These are phyloP conservation scores for Idaea aversata DNA, from an alignment of 2,888 invertebrate genomes.

Conservation along the genomic window DNA sequence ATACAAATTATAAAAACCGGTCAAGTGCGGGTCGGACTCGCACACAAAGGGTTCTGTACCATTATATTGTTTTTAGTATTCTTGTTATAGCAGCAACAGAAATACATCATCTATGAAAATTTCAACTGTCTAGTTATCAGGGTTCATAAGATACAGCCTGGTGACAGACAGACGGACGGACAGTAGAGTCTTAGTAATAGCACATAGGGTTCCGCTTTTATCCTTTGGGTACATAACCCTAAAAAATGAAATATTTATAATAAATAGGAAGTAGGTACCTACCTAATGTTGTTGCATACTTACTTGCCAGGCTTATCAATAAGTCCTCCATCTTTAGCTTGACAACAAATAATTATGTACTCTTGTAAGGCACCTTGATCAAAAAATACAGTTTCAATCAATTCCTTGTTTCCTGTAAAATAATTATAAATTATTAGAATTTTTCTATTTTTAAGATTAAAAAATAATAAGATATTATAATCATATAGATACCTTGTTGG, in stretches of 20 bases:
- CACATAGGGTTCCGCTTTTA: too few relatives aligned
- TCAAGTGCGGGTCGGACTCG: too few relatives aligned
- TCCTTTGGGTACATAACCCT: neutral
- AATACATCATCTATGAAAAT: too few relatives aligned
- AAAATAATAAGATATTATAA: neutral
- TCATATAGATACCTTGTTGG: slow-evolving; percentile 60
- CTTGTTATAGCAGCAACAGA: too few relatives aligned
- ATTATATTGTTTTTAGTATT: too few relatives aligned
- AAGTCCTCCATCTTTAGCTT: slow-evolving; percentile 92
- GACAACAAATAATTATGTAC: slow-evolving; percentile 96
- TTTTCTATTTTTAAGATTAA: neutral
- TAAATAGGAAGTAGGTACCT: neutral
- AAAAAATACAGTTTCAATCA: slow-evolving; percentile 84
- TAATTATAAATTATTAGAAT: neutral
- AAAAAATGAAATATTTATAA: neutral
- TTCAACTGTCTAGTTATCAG: too few relatives aligned
- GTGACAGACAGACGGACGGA: too few relatives aligned
- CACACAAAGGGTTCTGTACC: too few relatives aligned
- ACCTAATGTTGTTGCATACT: slow-evolving; percentile 45
- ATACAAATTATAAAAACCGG: too few relatives aligned
- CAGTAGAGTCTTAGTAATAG: too few relatives aligned
- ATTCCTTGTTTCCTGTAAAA: slow-evolving; percentile 65
- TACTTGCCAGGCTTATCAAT: slow-evolving; percentile 98
- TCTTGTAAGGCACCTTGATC: slow-evolving; percentile 95
- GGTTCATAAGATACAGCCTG: too few relatives aligned